Percentiles rank a stretch among this genome's conserved stretches.
phyloP scores from a whole-genome alignment of 2,797 vertebrate genomes.

The Pantherophis alleghaniensis region DNA sequence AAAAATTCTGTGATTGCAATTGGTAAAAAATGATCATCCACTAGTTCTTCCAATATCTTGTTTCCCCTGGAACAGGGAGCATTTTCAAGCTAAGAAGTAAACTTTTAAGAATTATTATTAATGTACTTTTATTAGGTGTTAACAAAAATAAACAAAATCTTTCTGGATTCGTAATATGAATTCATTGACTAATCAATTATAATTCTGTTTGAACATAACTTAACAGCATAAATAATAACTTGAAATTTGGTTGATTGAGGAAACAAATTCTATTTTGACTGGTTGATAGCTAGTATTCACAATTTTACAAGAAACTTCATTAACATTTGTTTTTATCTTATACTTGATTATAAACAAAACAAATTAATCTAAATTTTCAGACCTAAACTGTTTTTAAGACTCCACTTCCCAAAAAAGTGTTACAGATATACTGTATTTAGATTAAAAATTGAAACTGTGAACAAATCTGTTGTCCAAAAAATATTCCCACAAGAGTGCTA shows the following conservation, averaged over 20 bases:
- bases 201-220: neutral
- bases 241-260: neutral
- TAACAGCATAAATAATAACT: neutral
- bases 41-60: slow-evolving; percentile 68
- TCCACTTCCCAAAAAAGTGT: neutral
- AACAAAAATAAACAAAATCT: neutral
- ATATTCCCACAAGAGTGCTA: neutral
- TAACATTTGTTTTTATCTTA: neutral
- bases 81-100: slow-evolving; percentile 64
- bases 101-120: neutral
- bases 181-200: neutral
- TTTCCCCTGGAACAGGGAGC: slow-evolving; percentile 45
- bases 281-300: neutral
- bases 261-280: neutral
- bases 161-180: neutral
- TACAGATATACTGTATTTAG: neutral
- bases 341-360: neutral
- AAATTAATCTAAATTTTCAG: neutral
- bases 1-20: slow-evolving; percentile 78
- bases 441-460: neutral
- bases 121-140: neutral
- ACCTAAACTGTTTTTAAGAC: neutral
- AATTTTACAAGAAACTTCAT: neutral
- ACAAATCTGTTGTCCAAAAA: neutral
- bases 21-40: slow-evolving; percentile 70